These are phyloP conservation scores for Conger conger DNA, from an alignment of 2,113 vertebrate species.

Conservation along the genomic window DNA sequence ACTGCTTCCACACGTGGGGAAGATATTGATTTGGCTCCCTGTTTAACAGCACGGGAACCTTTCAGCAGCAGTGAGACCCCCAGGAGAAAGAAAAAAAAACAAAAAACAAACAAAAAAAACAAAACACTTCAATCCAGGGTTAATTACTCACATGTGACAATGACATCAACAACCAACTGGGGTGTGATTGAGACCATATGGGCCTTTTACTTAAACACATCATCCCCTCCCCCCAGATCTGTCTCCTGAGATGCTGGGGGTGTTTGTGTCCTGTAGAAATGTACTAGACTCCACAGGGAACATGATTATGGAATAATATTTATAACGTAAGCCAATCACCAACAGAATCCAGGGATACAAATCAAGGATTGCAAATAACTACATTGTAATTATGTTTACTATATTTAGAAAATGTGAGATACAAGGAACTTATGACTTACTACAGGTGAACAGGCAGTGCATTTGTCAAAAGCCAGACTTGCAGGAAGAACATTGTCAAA, in stretches of 20 bases:
- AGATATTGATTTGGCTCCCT: conserved; percentile 37
- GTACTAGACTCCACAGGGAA: neutral
- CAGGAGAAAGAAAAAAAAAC: conserved; percentile 31
- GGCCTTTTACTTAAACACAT: conserved; percentile 27
- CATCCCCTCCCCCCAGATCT: neutral
- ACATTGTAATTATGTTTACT: neutral
- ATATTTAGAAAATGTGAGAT: neutral
- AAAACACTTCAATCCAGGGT: conserved; percentile 39
- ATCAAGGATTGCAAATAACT: neutral
- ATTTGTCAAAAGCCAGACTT: conserved; percentile 97
- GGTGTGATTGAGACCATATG: conserved; percentile 67
- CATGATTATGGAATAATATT: neutral
- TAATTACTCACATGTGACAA: conserved; percentile 64
- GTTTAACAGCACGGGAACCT: conserved; percentile 48
- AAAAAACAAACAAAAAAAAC: conserved; percentile 41
- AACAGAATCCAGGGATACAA: no score
- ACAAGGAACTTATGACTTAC: conserved; percentile 68
- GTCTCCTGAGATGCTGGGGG: no score
- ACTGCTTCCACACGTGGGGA: conserved; percentile 43
- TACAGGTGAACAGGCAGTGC: conserved; percentile 90
- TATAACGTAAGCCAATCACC: neutral
- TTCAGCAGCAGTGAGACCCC: conserved; percentile 42
- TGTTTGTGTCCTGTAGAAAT: conserved; percentile 5
- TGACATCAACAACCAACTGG: conserved; percentile 68
- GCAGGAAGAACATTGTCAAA: conserved; percentile 98